Evolutionary conservation across 2,113 vertebrate species (phyloP).

Genomic region (Pelmatolapia mariae): DNA sequence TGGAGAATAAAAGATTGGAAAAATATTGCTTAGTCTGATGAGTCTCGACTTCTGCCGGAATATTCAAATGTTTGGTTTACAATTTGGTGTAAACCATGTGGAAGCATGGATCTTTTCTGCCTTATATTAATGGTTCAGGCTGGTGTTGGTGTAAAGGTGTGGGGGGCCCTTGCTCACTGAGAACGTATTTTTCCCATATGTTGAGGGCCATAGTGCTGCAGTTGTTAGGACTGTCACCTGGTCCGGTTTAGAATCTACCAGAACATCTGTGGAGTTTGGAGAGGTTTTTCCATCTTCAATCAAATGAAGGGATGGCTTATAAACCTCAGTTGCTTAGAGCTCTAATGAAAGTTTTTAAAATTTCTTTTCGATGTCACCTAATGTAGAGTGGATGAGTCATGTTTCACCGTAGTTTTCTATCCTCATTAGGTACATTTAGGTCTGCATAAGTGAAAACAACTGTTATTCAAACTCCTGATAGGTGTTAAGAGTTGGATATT

Average conservation of each 20-base stretch:
- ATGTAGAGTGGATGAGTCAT: not conserved
- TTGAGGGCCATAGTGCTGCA: not conserved
- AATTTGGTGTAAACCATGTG: not conserved
- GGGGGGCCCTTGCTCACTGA: not conserved
- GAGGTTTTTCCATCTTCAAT: not conserved
- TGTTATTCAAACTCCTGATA: not conserved
- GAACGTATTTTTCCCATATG: not conserved
- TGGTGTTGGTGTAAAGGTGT: not conserved
- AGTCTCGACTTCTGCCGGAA: not conserved
- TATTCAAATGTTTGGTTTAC: not conserved
- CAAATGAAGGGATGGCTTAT: not conserved
- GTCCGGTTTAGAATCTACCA: not conserved
- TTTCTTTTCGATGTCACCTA: rapidly evolving
- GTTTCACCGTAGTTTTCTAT: not conserved
- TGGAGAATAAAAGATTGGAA: not conserved
- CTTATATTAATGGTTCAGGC: not conserved
- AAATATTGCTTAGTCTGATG: not conserved
- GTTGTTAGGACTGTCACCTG: not conserved
- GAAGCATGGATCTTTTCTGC: not conserved
- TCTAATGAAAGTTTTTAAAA: not conserved
- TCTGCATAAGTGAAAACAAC: not conserved
- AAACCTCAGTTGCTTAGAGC: not conserved
- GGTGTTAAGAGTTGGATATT: not conserved
- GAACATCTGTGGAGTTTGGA: not conserved
- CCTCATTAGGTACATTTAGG: not conserved